Conservation (phyloP, 2,113 vertebrate genomes). For the Upupa epops region DNA sequence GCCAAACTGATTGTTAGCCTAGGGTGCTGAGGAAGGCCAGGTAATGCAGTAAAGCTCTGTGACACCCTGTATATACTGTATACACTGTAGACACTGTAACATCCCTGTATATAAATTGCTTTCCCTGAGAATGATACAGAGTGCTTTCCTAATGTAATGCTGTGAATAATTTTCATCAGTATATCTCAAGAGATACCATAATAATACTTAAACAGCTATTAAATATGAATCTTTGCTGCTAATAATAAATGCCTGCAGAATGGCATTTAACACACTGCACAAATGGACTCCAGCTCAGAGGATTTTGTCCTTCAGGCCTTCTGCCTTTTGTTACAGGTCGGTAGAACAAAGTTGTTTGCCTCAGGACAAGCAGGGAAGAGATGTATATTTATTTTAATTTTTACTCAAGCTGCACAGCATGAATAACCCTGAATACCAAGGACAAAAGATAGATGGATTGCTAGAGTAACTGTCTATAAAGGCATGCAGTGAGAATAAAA, state of each 20-base stretch:
- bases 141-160: not conserved
- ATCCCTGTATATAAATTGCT: not conserved
- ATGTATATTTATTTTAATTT: not conserved
- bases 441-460: not conserved
- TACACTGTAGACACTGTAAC: too few relatives aligned
- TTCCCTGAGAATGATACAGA: not conserved
- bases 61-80: too few relatives aligned
- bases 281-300: not conserved
- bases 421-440: not conserved
- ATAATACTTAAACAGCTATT: not conserved
- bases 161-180: not conserved
- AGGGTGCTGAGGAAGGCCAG: not conserved
- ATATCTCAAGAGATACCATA: not conserved
- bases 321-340: not conserved
- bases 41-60: not conserved
- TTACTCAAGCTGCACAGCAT: not conserved
- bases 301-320: not conserved
- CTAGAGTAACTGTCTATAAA: not conserved
- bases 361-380: not conserved
- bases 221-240: not conserved
- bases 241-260: not conserved
- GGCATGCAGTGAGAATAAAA: not conserved
- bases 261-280: not conserved
- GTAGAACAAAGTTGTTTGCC: not conserved
- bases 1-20: not conserved